Conservation (phyloP, 2,797 vertebrate species). For the Gymnopithys bicolor region DNA sequence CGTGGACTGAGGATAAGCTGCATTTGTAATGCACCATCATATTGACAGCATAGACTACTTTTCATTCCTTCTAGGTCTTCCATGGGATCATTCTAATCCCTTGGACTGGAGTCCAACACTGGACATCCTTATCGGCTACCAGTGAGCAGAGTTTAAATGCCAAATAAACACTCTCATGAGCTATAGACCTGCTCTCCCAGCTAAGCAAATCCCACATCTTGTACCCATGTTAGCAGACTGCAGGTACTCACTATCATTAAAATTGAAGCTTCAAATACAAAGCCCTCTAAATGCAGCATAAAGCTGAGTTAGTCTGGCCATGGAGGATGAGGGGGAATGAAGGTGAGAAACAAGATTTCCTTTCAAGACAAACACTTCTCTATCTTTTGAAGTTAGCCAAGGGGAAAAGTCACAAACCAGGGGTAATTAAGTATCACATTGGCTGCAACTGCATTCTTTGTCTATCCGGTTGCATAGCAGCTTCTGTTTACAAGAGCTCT, state of each 20-base stretch:
- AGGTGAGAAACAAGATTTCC: background rate
- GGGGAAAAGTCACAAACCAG: background rate
- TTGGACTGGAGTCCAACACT: background rate
- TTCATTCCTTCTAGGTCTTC: background rate
- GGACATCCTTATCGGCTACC: background rate
- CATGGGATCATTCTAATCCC: background rate
- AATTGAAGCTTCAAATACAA: background rate
- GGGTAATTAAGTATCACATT: background rate
- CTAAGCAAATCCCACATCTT: background rate
- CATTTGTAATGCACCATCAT: background rate
- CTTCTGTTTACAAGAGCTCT: background rate
- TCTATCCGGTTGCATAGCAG: background rate
- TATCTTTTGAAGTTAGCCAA: background rate
- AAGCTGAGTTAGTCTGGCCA: background rate
- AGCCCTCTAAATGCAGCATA: background rate
- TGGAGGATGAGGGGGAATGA: background rate
- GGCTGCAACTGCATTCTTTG: background rate
- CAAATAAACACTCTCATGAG: background rate
- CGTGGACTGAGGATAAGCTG: background rate
- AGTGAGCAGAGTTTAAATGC: background rate
- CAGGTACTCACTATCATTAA: background rate
- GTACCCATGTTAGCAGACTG: background rate
- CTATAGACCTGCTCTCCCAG: background rate
- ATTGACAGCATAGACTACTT: background rate
- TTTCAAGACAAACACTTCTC: background rate